phyloP scores from a whole-genome alignment of 2,113 vertebrate species.

The Rhinopomastus cyanomelas region DNA sequence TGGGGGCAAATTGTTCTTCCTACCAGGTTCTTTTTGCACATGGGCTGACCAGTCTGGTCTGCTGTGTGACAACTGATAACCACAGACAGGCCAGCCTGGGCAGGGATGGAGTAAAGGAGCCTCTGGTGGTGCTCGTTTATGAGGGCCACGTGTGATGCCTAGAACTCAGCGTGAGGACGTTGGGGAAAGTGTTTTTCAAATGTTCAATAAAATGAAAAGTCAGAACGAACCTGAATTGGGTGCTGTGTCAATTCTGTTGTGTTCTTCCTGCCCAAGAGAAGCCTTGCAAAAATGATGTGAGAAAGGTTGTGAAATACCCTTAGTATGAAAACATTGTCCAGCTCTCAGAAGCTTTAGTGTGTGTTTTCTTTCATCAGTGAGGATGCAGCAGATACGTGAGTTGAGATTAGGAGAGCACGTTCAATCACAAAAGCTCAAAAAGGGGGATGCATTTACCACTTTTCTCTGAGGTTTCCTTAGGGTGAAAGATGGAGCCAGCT shows the following conservation, averaged over 20 bases:
- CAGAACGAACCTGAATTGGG: not conserved
- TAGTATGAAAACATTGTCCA: not conserved
- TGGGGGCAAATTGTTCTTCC: not conserved
- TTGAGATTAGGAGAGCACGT: not conserved
- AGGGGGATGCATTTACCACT: not conserved
- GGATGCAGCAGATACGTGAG: not conserved
- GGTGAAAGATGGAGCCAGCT: not conserved
- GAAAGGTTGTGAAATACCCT: not conserved
- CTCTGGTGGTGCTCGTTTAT: not conserved
- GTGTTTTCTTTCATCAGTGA: not conserved
- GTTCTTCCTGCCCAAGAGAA: not conserved
- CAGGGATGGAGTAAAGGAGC: not conserved
- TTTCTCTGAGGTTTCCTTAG: not conserved
- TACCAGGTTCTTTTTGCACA: not conserved
- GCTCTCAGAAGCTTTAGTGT: not conserved
- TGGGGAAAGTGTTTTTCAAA: not conserved
- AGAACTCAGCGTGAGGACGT: not conserved
- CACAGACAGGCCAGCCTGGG: not conserved
- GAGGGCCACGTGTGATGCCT: not conserved
- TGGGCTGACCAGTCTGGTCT: not conserved
- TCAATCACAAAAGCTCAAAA: not conserved
- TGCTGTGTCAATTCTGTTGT: not conserved
- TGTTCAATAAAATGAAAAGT: not conserved
- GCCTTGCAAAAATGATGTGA: not conserved
- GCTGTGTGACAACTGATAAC: not conserved